phyloP scores from a whole-genome alignment of 2,113 vertebrate genomes.

The Hirundichthys speculiger region DNA sequence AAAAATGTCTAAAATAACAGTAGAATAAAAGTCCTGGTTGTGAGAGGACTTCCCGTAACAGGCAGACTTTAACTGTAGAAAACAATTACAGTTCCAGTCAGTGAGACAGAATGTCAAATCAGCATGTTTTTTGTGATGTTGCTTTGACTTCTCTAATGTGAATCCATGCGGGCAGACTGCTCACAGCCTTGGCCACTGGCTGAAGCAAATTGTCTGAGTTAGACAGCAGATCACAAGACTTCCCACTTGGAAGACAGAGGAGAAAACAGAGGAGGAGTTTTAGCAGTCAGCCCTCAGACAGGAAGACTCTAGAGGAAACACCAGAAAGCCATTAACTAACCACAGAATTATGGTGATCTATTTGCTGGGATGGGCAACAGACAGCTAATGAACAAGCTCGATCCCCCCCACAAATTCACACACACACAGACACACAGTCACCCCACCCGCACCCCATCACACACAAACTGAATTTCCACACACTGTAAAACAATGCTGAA shows the following conservation, averaged over 20 bases:
- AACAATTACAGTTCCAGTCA: conserved; percentile 37
- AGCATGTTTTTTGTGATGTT: conserved; percentile 62
- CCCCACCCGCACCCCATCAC: conserved; percentile 18
- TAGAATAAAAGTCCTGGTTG: background rate
- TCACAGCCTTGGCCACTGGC: conserved; percentile 61
- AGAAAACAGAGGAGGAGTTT: conserved; percentile 80
- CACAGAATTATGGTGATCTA: conserved; percentile 98
- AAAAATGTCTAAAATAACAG: background rate
- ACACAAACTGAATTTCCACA: conserved; percentile 61
- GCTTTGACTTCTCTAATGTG: conserved; percentile 63
- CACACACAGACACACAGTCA: background rate
- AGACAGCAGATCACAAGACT: conserved; percentile 85
- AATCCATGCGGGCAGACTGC: conserved; percentile 65
- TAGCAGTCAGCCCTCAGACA: conserved; percentile 90
- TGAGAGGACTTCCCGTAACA: conserved; percentile 28
- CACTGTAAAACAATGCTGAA: conserved; percentile 87
- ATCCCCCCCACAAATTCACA: conserved; percentile 9
- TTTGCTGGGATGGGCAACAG: conserved; percentile 90
- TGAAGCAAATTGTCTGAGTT: conserved; percentile 71
- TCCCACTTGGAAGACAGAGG: conserved; percentile 61
- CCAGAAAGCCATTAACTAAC: conserved; percentile 99
- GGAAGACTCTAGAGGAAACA: conserved; percentile 94
- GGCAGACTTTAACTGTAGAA: conserved; percentile 27
- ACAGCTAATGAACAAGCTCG: conserved; percentile 94
- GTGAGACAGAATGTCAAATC: conserved; percentile 57